Evolutionary conservation across 2,888 invertebrate genomes (phyloP), one percentile per base, ranked within the genome.

Genomic region (Eupithecia subumbrata): DNA sequence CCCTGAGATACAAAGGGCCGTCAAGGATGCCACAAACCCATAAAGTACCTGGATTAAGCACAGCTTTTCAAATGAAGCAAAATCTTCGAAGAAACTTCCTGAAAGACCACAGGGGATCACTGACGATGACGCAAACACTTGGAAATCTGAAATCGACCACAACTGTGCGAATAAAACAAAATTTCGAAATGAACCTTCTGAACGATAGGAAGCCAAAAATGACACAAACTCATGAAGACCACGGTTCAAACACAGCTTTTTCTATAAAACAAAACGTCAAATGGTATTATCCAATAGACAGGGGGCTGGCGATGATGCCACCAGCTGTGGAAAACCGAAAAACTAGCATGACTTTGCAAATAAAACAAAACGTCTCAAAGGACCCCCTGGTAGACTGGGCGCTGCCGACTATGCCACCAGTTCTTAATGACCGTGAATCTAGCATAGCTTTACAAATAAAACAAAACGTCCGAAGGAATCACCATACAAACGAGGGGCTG

Each of bases 391-490:
- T n/a, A 52, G 52, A 52, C 2, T 4, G n/a, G n/a, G 52, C 9
- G n/a, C 9, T 2, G n/a, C 48, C 18, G 48, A 52, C 52, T n/a
- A 52, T 22, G n/a, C 22, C n/a, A 22, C n/a, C 52, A 52, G 52
- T 52, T n/a, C 22, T 52, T n/a, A 8, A 22, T n/a, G n/a, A n/a
- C 52, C 16, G 1, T 22, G 7, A n/a, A n/a, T 52, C 52, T 52
- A 52, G n/a, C 9, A n/a, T 22, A 22, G 9, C 52, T 9, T 52
- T 52, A 8, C 52, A 52, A 52, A 52, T 52, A 3, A 52, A n/a
- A 52, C 52, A 8, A 52, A 52, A 22, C 52, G 52, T n/a, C 5
- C 25, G 69, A 30, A 74, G 72, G 43, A 73, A 71, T 18, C 25
- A 5, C n/a, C 11, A n/a, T 22, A 22, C n/a, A 11, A 4, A 16